Base-by-base conservation (phyloP, 2,797 vertebrate genomes). In the Tangara arthus region DNA sequence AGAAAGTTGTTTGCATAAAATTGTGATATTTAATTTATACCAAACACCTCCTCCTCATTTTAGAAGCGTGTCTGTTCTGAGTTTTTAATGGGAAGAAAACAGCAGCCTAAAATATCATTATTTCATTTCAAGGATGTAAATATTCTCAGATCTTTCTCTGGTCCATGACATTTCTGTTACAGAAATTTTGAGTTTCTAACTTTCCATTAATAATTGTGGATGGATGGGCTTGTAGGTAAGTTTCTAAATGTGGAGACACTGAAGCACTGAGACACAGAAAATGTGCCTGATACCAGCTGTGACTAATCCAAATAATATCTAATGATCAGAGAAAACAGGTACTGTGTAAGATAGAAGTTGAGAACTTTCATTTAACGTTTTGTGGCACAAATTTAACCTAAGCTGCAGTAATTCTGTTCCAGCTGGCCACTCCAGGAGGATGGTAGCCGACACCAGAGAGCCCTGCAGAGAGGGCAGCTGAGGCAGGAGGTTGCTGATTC, bases 11-110 rank as follows among this genome's bases (percentile, higher is more conserved):
- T 95, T 76, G 90, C 66, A 87, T 73, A 65, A 95, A 93, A 76
- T 46, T 11, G 23, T 86, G 57, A 22, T 84, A 49, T 75, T 93
- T 86, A 78, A 78, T 89, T 89, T 83, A 92, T 32, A 84, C 30
- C n/a, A 93, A 89, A 94, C 53, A 83, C 49, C 59, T 94, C 83
- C 89, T 88, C 80, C 64, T 84, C 77, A 28, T 50, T 94, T 64
- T 42, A 75, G 65, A 77, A 73, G 27, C 0, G 0, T 1, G 3
- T 88, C 87, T 90, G 73, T 70, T 89, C 63, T 49, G 30, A 90
- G 77, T 57, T 52, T 90, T 76, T 57, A 66, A 80, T 28, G 24
- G 35, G 39, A 59, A 87, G 37, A 88, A 93, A 92, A 79, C 16
- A 79, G 28, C 52, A 82, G 44, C 61, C 65, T 79, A 50, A 90